Percentiles rank a stretch among this genome's conserved stretches.
phyloP scores from a whole-genome alignment of 2,888 invertebrate species.

The Ichneumon xanthorius region DNA sequence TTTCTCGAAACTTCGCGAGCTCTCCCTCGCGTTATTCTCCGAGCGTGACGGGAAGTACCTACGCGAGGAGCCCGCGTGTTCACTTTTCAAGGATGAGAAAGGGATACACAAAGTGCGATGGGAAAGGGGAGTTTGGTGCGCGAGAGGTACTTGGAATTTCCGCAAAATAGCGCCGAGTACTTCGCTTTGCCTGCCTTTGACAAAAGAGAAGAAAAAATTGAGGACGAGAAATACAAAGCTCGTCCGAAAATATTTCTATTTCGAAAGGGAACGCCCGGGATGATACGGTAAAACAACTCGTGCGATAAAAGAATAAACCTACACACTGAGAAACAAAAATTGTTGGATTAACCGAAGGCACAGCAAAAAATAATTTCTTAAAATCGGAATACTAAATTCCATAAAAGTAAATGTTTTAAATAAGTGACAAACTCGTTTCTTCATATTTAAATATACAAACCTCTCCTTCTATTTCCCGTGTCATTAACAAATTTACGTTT shows the following conservation, averaged over 20 bases:
- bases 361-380: too few relatives aligned
- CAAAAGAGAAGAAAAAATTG: neutral
- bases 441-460: too few relatives aligned
- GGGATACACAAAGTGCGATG: conserved; percentile 54
- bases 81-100: conserved; percentile 71
- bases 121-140: conserved; percentile 23
- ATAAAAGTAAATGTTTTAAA: too few relatives aligned
- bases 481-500: too few relatives aligned
- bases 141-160: conserved; percentile 49
- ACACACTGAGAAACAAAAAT: too few relatives aligned
- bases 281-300: conserved; percentile 28
- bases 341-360: too few relatives aligned
- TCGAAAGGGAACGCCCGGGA: neutral
- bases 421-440: too few relatives aligned
- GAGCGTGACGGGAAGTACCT: conserved; percentile 71
- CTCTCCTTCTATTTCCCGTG: too few relatives aligned
- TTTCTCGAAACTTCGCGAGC: conserved; percentile 48
- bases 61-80: conserved; percentile 50
- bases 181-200: conserved; percentile 11
- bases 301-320: neutral
- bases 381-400: too few relatives aligned
- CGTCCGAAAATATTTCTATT: conserved; percentile 8
- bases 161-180: conserved; percentile 41
- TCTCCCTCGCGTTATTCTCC: conserved; percentile 47
- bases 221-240: neutral